These are phyloP conservation scores for Rhinopomastus cyanomelas DNA, from an alignment of 2,113 vertebrate genomes.

Conservation along the genomic window DNA sequence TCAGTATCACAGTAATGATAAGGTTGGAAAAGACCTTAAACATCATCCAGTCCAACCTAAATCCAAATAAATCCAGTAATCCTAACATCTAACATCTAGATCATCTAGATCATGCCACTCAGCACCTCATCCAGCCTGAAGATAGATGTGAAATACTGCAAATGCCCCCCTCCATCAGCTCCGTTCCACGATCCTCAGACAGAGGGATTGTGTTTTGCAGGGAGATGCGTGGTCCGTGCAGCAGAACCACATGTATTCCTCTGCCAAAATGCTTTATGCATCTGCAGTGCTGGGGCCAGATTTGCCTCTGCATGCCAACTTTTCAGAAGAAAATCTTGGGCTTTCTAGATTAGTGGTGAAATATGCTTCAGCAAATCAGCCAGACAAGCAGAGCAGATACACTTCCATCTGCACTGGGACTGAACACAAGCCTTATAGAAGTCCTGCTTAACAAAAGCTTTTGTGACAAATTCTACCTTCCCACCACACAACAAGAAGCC, in stretches of 20 bases:
- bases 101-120: no score
- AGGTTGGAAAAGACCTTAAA: no score
- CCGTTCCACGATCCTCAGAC: background rate
- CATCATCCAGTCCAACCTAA: no score
- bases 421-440: background rate
- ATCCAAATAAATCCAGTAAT: no score
- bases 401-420: background rate
- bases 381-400: background rate
- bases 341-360: conserved; percentile 15
- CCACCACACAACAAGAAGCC: background rate
- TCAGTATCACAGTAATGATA: no score
- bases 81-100: no score
- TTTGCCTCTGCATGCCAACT: conserved; percentile 19
- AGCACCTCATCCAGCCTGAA: no score
- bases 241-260: conserved; percentile 4
- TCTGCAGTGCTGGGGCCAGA: background rate
- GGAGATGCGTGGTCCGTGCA: background rate
- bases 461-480: background rate
- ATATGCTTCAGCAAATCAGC: background rate
- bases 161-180: background rate
- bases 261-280: conserved; percentile 10
- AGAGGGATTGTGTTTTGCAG: background rate
- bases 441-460: background rate
- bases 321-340: conserved; percentile 25
- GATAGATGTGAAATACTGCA: background rate